phyloP scores from a whole-genome alignment of 1,140 invertebrate species.

The Drosophila orosa region DNA sequence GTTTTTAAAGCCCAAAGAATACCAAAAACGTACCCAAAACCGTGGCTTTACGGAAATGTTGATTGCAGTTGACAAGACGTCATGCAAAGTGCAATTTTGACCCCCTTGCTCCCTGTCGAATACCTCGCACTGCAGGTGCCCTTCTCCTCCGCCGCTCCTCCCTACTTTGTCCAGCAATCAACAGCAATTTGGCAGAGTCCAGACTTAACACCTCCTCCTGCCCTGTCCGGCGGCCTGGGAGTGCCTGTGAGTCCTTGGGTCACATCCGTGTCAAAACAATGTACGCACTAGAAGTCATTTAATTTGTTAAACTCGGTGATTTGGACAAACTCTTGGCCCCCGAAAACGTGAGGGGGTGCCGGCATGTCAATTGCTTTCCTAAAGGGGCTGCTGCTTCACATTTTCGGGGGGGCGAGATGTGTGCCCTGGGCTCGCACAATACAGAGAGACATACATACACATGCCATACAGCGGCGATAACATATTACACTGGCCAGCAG shows the following conservation, averaged over 20 bases:
- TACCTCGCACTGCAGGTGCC: constrained; percentile 56
- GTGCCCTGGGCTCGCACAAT: background rate
- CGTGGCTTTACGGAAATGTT: constrained; percentile 26
- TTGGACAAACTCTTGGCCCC: constrained; percentile 61
- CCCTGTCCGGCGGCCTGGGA: background rate
- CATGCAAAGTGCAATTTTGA: constrained; percentile 50
- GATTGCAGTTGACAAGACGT: constrained; percentile 68
- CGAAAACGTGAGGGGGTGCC: background rate
- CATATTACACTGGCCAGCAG: constrained; percentile 27
- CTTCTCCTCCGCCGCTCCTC: background rate
- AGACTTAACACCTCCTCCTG: constrained; percentile 46
- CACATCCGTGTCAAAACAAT: constrained; percentile 83
- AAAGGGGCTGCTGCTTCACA: constrained; percentile 9
- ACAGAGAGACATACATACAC: background rate
- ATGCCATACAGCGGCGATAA: constrained; percentile 32
- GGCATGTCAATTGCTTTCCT: constrained; percentile 43
- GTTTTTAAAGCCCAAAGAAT: background rate
- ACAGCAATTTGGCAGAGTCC: constrained; percentile 79
- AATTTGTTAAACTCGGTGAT: constrained; percentile 84
- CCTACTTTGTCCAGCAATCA: constrained; percentile 65
- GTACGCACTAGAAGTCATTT: constrained; percentile 84
- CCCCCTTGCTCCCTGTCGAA: constrained; percentile 26
- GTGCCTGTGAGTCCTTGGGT: constrained; percentile 23
- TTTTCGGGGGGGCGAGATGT: background rate
- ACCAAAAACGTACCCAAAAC: constrained; percentile 10